Base-by-base conservation (phyloP, 1,140 invertebrate species). In the Panagrolaimus sp. region DNA sequence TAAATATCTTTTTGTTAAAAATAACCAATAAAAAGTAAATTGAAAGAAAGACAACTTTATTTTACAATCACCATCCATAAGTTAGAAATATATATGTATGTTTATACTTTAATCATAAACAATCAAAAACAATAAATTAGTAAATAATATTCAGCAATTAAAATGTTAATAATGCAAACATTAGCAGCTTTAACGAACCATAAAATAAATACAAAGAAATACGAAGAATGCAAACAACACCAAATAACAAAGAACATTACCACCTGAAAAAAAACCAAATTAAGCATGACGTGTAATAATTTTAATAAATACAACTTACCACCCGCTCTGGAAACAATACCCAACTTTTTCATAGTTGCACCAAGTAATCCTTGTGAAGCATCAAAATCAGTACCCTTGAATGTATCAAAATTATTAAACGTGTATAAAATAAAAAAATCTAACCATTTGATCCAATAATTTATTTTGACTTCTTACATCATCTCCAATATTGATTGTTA, bases 391-490 rank as follows among this genome's bases (percentile, higher is more conserved):
- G 67, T 63, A n/a, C 70, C 75, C 71, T 72, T 57, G 27, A 69
- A 69, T 48, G 48, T 48, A 43, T 69, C 57, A n/a, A n/a, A n/a
- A n/a, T n/a, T 27, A 46, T 65, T 13, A 38, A 3, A 23, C 20
- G 43, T 64, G 1, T 5, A 48, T 16, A 69, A 25, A 31, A 1
- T 3, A 46, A 9, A 31, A 69, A 74, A 27, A 53, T 14, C 44
- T 46, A 7, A 70, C 74, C 79, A 79, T 82, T 45, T 72, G 69
- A 43, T 73, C 63, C 42, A 79, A 43, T n/a, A 82, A 61, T 14
- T 69, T 63, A 65, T 79, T 82, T 68, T 79, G 78, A n/a, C 80
- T 80, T 11, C 78, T 72, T n/a, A 81, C 78, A 62, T 79, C 79
- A 5, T 79, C 78, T n/a, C 78, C 78, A 66, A 79, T 79, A 11